These are phyloP conservation scores for Nyleta sp. DNA, from an alignment of 2,888 invertebrate genomes.

Conservation along the genomic window DNA sequence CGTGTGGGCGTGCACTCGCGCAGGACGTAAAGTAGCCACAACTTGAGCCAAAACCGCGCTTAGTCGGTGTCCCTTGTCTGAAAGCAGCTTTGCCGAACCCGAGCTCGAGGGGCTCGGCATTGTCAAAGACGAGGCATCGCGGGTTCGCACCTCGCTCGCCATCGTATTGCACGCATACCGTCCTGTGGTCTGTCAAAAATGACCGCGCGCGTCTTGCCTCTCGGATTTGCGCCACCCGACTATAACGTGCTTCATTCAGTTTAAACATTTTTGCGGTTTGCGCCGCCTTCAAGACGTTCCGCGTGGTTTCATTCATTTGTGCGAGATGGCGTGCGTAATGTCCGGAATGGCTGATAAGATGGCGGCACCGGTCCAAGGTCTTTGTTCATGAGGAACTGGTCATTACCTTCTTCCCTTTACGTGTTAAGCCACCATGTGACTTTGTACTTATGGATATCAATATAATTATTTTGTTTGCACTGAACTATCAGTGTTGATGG, in stretches of 20 bases:
- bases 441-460: too few relatives aligned
- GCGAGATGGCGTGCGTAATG: too few relatives aligned
- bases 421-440: too few relatives aligned
- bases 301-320: too few relatives aligned
- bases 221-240: not conserved
- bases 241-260: conserved; percentile 14
- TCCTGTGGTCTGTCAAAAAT: conserved; percentile 20
- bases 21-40: conserved; percentile 58
- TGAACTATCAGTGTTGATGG: too few relatives aligned
- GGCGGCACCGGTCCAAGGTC: too few relatives aligned
- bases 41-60: conserved; percentile 49
- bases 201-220: conserved; percentile 5
- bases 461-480: too few relatives aligned
- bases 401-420: too few relatives aligned
- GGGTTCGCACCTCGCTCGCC: conserved; percentile 44
- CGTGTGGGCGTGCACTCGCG: conserved; percentile 15
- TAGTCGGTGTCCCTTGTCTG: conserved; percentile 48
- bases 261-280: conserved; percentile 37
- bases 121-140: conserved; percentile 53
- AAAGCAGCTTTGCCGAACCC: conserved; percentile 42
- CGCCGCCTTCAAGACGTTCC: not conserved
- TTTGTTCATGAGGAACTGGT: too few relatives aligned
- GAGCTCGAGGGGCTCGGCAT: conserved; percentile 28
- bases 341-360: not conserved
- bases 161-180: conserved; percentile 39